Conservation (phyloP, 2,113 vertebrate genomes). For the Rattus rattus region DNA sequence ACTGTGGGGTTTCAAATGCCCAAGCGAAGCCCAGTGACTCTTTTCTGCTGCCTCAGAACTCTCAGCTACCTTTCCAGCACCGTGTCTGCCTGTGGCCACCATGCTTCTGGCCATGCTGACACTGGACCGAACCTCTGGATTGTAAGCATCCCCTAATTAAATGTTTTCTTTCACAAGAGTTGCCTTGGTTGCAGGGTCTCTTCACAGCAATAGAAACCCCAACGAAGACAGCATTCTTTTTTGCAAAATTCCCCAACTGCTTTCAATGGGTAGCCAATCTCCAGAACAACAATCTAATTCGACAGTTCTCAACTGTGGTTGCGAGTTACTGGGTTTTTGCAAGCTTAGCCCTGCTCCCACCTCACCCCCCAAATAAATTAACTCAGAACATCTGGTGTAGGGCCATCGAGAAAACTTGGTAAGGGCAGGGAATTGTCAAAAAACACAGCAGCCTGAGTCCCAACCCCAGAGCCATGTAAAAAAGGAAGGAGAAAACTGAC, state of each 20-base stretch:
- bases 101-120: background rate
- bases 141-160: background rate
- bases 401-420: background rate
- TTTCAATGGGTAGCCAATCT: background rate
- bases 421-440: background rate
- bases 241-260: background rate
- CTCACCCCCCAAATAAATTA: background rate
- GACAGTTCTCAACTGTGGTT: background rate
- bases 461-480: background rate
- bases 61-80: background rate
- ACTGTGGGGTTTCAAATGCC: background rate
- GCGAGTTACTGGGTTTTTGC: background rate
- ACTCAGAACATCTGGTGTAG: background rate
- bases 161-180: background rate
- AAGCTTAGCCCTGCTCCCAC: background rate
- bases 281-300: background rate
- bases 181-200: background rate
- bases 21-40: background rate
- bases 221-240: background rate
- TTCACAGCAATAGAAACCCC: background rate
- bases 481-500: background rate
- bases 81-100: background rate
- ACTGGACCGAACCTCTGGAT: background rate
- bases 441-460: background rate
- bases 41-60: background rate